Conservation (phyloP, 2,797 vertebrate genomes). For the Myiothlypis coronata region DNA sequence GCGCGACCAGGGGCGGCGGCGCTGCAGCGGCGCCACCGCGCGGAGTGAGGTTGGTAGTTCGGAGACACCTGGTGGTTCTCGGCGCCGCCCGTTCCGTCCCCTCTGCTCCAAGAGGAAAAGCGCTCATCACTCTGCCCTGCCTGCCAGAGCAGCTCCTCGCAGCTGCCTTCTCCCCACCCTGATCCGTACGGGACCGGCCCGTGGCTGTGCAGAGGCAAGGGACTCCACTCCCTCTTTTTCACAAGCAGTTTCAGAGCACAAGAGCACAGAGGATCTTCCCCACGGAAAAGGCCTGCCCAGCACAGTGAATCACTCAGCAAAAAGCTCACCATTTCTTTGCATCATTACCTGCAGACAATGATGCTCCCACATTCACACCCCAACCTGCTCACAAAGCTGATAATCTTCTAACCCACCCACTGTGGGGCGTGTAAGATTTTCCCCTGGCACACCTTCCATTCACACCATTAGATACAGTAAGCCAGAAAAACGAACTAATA, state of each 20-base stretch:
- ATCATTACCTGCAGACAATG: fast-evolving
- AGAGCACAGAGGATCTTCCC: no score
- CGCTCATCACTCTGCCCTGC: fast-evolving
- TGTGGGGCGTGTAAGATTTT: fast-evolving
- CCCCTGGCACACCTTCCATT: not conserved
- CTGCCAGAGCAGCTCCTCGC: not conserved
- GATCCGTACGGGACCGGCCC: fast-evolving
- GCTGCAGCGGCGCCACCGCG: not conserved
- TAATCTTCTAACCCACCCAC: not conserved
- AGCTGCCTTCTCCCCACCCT: fast-evolving
- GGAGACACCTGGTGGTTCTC: fast-evolving
- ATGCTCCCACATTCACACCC: fast-evolving
- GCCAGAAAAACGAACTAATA: not conserved
- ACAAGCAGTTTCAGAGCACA: fast-evolving
- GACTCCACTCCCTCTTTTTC: fast-evolving
- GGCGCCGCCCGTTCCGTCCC: fast-evolving
- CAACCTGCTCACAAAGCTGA: fast-evolving
- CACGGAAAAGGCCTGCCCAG: not conserved
- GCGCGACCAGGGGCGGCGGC: fast-evolving
- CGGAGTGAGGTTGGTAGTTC: no score
- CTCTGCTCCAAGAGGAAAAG: fast-evolving
- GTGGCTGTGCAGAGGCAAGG: fast-evolving
- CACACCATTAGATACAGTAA: not conserved
- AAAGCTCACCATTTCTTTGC: fast-evolving
- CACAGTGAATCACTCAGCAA: fast-evolving